Base-by-base conservation (phyloP, 2,113 vertebrate species). In the Glaucidium brasilianum region DNA sequence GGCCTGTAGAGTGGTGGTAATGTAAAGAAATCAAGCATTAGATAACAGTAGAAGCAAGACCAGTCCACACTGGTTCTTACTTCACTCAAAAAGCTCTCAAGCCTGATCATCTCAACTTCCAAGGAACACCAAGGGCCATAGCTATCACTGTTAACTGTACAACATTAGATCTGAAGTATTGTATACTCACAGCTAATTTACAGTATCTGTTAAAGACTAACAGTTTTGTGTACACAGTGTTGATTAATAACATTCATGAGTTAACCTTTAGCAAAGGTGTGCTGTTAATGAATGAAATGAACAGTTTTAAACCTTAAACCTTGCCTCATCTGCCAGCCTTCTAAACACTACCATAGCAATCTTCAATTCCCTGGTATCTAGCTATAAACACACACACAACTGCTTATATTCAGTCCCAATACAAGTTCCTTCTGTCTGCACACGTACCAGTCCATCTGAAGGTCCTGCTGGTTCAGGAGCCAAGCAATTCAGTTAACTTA, bases 141-240 rank as follows among this genome's bases (percentile, higher is more conserved):
- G 43, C 23, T 83, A 68, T 67, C 41, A 12, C 21, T 66, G 68
- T 2, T 34, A 78, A 58, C 8, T 19, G 27, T 9, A 53, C 18
- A 74, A 60, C 50, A 94, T 16, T 50, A 85, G 60, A 22, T 69
- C 34, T 0, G 0, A 13, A 60, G 41, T 34, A 58, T 0, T 58
- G 18, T 10, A 49, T 6, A 49, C 8, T 30, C 49, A 69, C 25
- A 74, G 27, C 15, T 75, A 20, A 63, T 55, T 72, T 72, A 59
- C 26, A 75, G 3, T 43, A 45, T 15, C 6, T 34, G 25, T 39
- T 77, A 71, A 29, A 63, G 55, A 74, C 60, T 53, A 29, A 23
- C 45, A 53, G 10, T 50, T 74, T 52, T 8, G 4, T 45, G 55
- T 49, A 78, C 18, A 37, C 20, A 37, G 26, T 63, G 50, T 53